Percentiles rank a stretch among this genome's conserved stretches.
These are phyloP conservation scores for Coregonus sp. DNA, from an alignment of 2,797 vertebrate genomes.

Conservation along the genomic window DNA sequence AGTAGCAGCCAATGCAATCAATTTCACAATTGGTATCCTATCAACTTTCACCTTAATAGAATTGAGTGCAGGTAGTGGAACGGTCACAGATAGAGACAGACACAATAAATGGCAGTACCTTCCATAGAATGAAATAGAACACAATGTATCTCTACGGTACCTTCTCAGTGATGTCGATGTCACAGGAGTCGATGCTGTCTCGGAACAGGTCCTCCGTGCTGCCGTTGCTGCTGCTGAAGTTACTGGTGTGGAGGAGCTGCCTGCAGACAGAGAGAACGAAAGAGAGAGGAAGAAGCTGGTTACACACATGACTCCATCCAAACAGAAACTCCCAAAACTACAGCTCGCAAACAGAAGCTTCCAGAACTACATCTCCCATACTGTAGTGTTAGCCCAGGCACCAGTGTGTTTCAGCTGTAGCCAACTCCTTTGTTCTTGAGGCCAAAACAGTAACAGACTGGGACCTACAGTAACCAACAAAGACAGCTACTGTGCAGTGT, in stretches of 20 bases:
- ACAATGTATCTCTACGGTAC: conserved; percentile 58
- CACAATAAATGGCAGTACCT: background rate
- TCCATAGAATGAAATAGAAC: background rate
- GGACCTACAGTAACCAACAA: background rate
- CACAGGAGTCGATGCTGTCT: conserved; percentile 95
- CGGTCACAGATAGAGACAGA: background rate
- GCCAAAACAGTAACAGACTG: background rate
- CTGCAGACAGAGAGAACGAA: conserved; percentile 67
- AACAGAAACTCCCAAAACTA: background rate
- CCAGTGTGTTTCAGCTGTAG: background rate
- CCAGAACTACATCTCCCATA: background rate
- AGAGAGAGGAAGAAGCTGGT: conserved; percentile 28
- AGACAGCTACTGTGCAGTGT: background rate
- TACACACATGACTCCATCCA: conserved; percentile 27
- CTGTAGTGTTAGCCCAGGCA: background rate
- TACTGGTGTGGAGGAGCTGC: conserved; percentile 95
- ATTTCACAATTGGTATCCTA: background rate
- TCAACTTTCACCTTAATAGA: background rate
- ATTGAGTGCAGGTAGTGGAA: background rate
- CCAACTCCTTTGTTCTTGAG: background rate
- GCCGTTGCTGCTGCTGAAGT: conserved; percentile 95
- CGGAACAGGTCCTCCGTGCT: conserved; percentile 96
- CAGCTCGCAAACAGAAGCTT: background rate
- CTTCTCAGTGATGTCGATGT: conserved; percentile 95
- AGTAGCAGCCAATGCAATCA: background rate